Evolutionary conservation across 2,113 vertebrate genomes (phyloP).

Genomic region (Melanocharis versteri): DNA sequence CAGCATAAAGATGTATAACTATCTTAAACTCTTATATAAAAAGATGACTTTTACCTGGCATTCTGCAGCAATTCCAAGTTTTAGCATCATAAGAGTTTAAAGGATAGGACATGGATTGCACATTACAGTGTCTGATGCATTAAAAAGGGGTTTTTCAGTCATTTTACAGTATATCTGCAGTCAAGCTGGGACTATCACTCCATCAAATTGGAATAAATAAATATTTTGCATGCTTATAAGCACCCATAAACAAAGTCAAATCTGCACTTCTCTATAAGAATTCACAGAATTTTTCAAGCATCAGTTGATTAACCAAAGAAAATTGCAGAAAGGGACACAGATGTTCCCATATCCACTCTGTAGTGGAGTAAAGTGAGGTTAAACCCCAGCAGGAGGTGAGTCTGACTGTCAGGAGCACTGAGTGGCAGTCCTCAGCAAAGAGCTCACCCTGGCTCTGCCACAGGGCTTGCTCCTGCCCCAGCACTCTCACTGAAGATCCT

Average conservation of each 20-base stretch:
- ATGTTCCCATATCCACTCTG: background rate
- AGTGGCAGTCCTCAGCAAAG: background rate
- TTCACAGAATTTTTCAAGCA: background rate
- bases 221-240: background rate
- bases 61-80: background rate
- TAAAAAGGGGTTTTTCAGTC: background rate
- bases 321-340: background rate
- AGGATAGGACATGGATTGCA: background rate
- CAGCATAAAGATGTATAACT: background rate
- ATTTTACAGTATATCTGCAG: background rate
- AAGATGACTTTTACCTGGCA: background rate
- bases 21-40: background rate
- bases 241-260: background rate
- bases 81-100: background rate
- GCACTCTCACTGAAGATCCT: background rate
- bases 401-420: background rate
- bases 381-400: background rate
- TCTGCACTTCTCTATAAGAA: background rate
- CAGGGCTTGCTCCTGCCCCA: background rate
- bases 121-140: background rate
- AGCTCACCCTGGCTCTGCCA: background rate
- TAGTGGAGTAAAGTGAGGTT: background rate
- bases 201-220: slow-evolving; percentile 13
- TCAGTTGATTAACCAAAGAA: background rate
- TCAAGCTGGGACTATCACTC: background rate